These are phyloP conservation scores for Ophiothrix spiculata DNA, from an alignment of 35 echinoderm and acorn worm species.

Conservation along the genomic window DNA sequence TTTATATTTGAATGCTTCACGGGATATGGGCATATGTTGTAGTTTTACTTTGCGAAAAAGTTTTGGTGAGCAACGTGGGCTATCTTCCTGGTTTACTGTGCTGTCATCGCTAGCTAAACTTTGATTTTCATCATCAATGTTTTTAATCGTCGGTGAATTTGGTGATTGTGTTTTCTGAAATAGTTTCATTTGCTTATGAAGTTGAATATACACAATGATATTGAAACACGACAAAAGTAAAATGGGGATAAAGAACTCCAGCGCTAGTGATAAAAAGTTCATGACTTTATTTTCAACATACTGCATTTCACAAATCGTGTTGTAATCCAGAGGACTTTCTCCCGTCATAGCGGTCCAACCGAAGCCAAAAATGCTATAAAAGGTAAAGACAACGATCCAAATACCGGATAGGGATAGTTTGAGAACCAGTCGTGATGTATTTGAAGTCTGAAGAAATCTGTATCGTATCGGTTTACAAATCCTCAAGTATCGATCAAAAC, in stretches of 20 bases:
- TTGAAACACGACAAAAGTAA: neutral
- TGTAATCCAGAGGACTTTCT: neutral
- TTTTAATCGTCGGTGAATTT: neutral
- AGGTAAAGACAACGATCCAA: neutral
- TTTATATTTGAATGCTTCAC: neutral
- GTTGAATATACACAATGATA: neutral
- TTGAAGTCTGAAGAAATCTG: neutral
- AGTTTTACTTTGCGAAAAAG: neutral
- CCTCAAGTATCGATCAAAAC: neutral
- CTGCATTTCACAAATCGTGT: neutral
- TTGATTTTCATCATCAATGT: neutral
- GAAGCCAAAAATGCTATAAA: neutral
- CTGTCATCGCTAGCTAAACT: neutral
- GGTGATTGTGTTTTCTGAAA: neutral
- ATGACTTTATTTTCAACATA: neutral
- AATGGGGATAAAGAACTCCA: neutral
- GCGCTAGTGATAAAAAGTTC: neutral
- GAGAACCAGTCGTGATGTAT: neutral
- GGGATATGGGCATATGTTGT: neutral
- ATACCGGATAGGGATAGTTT: neutral
- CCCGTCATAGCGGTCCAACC: neutral
- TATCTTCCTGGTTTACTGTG: neutral
- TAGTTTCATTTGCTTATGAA: neutral
- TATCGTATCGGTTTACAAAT: neutral
- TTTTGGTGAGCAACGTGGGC: too few relatives aligned